Base-by-base conservation (phyloP, 2,797 vertebrate species). In the Cygnus olor region DNA sequence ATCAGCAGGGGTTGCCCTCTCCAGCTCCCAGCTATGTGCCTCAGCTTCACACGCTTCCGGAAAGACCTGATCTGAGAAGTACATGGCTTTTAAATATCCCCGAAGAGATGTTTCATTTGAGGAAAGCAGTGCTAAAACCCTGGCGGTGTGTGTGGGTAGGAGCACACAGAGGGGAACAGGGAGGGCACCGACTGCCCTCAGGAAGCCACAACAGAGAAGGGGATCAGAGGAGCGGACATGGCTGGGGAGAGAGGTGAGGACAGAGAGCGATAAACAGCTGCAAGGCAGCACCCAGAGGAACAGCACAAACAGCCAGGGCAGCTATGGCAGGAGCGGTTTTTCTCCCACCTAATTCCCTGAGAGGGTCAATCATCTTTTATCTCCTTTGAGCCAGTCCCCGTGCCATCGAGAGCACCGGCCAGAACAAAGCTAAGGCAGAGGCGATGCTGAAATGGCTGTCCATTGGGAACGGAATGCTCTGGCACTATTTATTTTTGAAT, bases 401-500 rank as follows among this genome's bases (percentile, higher is more conserved):
- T 90, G 93, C 88, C 82, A 73, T 42, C 6, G 80, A 88, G 85
- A 94, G 70, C 83, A 66, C 44, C 71, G 68, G 51, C 30, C 4
- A 4, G 90, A 92, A 79, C 70, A 93, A 89, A 95, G 89, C 30
- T 44, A 79, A 92, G 83, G 87, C 93, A 93, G 68, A 91, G 44
- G 77, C 21, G 27, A 88, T 53, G 81, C 93, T 93, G 20, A 85
- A 95, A 94, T 72, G 51, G 53, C 86, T 85, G 83, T 66, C 86
- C 81, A 86, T 85, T 3, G 32, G 92, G 87, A 60, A 89, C 79
- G 36, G 51, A 94, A 86, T 56, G 68, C 49, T 76, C 90, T 81
- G 95, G 70, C 63, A 65, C 83, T 78, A 88, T 83, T 95, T 96
- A 93, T 93, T 93, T 94, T 92, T 82, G 47, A 94, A 68, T 73